These are phyloP conservation scores for Caenorhabditis drosophilae DNA, from an alignment of 2,888 invertebrate genomes.

Conservation along the genomic window DNA sequence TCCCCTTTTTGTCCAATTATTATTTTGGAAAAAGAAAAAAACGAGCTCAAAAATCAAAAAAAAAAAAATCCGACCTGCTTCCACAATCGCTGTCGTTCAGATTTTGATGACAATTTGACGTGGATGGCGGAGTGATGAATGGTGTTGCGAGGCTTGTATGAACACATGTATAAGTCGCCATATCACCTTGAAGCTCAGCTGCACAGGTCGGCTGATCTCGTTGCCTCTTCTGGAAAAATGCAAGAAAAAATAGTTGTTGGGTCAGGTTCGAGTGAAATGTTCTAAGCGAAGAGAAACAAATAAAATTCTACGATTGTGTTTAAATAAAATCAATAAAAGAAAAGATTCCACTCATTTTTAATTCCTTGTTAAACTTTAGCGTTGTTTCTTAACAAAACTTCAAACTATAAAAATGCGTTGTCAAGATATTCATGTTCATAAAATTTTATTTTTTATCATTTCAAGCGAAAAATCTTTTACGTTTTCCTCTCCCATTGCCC, in stretches of 20 bases:
- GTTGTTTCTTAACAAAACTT: too few species aligned
- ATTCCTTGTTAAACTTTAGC: too few species aligned
- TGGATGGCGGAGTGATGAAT: slow-evolving; percentile 34
- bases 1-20: too few species aligned
- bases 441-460: too few species aligned
- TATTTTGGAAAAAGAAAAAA: too few species aligned
- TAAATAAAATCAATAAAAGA: background rate
- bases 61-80: slow-evolving; percentile 34
- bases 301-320: background rate
- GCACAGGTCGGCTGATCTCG: background rate
- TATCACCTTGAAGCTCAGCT: background rate
- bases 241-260: background rate
- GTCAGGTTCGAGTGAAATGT: background rate
- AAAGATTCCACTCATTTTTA: too few species aligned
- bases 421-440: too few species aligned
- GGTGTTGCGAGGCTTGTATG: slow-evolving; percentile 2
- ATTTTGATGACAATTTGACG: slow-evolving; percentile 15
- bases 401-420: too few species aligned
- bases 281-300: background rate
- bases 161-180: slow-evolving; percentile 6
- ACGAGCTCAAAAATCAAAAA: too few species aligned
- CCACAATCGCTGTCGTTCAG: slow-evolving; percentile 43
- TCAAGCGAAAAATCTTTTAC: too few species aligned
- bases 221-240: background rate
- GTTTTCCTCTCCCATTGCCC: too few species aligned